Conservation (phyloP, 2,888 invertebrate species). For the Latrodectus elegans region DNA sequence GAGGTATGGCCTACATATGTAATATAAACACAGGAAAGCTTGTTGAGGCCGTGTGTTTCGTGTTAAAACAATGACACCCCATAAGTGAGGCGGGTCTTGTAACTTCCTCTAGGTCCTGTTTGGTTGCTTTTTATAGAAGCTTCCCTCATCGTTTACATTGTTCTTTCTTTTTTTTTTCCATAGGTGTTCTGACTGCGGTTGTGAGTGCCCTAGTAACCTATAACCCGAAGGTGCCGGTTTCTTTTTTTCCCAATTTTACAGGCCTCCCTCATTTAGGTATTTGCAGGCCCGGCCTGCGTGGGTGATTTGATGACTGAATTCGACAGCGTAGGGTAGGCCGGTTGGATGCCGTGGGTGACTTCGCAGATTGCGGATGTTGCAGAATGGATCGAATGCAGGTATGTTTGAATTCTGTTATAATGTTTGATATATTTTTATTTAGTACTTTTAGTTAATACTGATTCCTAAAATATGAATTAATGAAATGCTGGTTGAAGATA, state of each 20-base stretch:
- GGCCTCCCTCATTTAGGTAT: neutral
- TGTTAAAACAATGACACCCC: constrained; percentile 29
- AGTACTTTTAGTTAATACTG: neutral
- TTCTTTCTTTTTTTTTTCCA: neutral
- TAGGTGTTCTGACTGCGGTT: neutral
- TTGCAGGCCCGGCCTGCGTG: constrained; percentile 19
- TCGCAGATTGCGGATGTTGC: neutral
- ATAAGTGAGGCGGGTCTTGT: neutral
- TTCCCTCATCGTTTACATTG: constrained; percentile 19
- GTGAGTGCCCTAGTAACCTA: constrained; percentile 49
- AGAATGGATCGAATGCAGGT: constrained; percentile 44
- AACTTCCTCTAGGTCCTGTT: constrained; percentile 37
- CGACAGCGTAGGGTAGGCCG: constrained; percentile 14
- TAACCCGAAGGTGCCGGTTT: constrained; percentile 46
- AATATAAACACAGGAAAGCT: neutral
- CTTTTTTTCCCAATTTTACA: neutral
- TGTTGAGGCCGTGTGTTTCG: neutral
- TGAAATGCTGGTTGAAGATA: too few species aligned
- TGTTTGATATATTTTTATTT: neutral
- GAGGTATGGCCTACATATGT: neutral
- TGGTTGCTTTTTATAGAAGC: constrained; percentile 35
- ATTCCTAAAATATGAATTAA: too few species aligned
- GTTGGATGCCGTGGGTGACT: constrained; percentile 9
- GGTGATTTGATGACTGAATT: constrained; percentile 23
- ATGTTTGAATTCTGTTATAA: neutral